A percentile compares a stretch with the other conserved stretches of the same genome.
Evolutionary conservation across 2,113 vertebrate species (phyloP).

Genomic region (Euleptes europaea): DNA sequence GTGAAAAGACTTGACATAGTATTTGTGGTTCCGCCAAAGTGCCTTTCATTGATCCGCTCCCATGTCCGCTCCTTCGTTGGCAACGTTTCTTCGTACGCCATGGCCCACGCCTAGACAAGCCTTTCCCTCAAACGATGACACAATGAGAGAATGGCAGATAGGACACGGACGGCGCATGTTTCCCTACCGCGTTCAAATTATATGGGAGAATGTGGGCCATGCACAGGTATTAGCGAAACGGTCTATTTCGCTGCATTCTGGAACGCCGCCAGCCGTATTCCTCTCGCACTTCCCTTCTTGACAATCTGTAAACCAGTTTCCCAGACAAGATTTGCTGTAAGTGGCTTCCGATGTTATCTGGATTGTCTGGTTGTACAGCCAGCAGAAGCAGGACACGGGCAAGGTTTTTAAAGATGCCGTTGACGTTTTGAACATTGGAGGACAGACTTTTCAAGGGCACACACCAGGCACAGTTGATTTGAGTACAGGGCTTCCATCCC

Average conservation of each 20-base stretch:
- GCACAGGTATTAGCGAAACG: background rate
- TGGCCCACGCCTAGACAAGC: background rate
- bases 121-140: background rate
- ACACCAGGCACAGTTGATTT: background rate
- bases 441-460: slow-evolving; percentile 23
- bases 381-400: background rate
- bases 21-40: background rate
- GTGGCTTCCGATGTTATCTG: slow-evolving; percentile 25
- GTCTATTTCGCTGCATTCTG: background rate
- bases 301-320: slow-evolving; percentile 25
- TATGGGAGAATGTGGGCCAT: background rate
- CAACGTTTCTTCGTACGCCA: background rate
- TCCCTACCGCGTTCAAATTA: slow-evolving; percentile 6
- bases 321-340: slow-evolving; percentile 2
- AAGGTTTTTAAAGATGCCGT: background rate
- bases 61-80: background rate
- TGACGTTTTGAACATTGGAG: background rate
- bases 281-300: background rate
- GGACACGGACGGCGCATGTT: background rate
- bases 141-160: background rate
- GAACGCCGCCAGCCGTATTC: background rate
- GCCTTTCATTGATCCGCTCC: slow-evolving; percentile 20
- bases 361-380: background rate
- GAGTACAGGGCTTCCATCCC: too few relatives aligned
- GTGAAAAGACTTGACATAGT: background rate